Base-by-base conservation (phyloP, 2,113 vertebrate genomes). In the Eupsittula cactorum region DNA sequence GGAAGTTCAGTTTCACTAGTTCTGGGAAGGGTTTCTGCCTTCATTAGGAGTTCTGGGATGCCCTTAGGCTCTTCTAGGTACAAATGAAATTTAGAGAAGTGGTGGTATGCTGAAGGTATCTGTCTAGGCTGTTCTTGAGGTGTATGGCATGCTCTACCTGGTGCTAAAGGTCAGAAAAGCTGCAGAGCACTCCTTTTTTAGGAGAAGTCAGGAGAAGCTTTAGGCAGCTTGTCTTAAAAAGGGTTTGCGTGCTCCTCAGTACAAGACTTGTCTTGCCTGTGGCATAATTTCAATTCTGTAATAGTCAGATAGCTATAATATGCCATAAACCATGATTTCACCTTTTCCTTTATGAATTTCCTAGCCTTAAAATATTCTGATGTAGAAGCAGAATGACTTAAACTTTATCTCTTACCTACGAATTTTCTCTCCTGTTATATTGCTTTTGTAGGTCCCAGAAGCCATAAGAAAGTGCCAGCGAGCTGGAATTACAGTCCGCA, bases 401-500 rank as follows among this genome's bases (percentile, higher is more conserved):
- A 2, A 24, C 46, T 68, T 44, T n/a, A 10, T 27, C 11, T 41
- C 37, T 47, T 37, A 65, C 4, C 37, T 49, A 42, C 53, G 41
- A 18, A 11, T 18, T 63, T 49, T 37, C 42, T 70, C 39, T 50
- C 62, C 42, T 37, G 23, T 85, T 78, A 13, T 4, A 23, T 71
- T 81, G 33, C 12, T 31, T 24, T 21, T 59, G 13, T 93, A 99
- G 99, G 99, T 99, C 63, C 99, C 99, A 8, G 99, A 99, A 88
- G 99, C 99, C 97, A 99, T 99, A 95, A 97, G 95, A 93, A 99
- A 98, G 97, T 99, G 99, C 98, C 99, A 99, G 98, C 98, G 98
- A 29, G 99, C 99, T 8, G 99, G 99, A 89, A 99, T 99, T 96
- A 99, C 99, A 0, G 99, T 99, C 74, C 99, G 99, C 67, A 99